Conservation (phyloP, 2,113 vertebrate genomes). For the Anhinga anhinga region DNA sequence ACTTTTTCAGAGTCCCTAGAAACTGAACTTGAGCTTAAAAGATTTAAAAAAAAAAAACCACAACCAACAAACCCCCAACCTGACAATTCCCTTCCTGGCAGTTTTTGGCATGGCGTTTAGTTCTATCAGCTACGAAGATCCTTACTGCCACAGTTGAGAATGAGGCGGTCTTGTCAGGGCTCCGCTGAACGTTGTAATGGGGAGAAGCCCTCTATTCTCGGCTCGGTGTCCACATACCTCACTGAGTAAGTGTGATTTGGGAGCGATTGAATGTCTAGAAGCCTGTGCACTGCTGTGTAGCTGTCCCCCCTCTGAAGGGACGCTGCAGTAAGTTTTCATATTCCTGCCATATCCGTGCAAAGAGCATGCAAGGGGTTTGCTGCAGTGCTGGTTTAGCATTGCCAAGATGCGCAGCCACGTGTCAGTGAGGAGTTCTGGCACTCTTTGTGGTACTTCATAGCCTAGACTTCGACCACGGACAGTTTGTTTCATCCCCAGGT, state of each 20-base stretch:
- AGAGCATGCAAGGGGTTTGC: background rate
- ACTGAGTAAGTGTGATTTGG: background rate
- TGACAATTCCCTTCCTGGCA: background rate
- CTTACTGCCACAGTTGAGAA: background rate
- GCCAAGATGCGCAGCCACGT: background rate
- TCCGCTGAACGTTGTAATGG: background rate
- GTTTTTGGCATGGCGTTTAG: background rate
- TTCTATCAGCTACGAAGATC: background rate
- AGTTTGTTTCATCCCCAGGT: background rate
- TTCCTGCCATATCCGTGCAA: background rate
- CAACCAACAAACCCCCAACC: no score
- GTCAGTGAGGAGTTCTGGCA: background rate
- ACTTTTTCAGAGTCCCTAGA: background rate
- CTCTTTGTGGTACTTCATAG: background rate
- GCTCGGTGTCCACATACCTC: background rate
- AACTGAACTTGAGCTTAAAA: constrained; percentile 33
- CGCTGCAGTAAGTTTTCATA: accelerated
- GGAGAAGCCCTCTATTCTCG: background rate
- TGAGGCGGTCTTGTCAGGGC: background rate
- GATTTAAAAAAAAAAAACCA: background rate
- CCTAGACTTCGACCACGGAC: background rate
- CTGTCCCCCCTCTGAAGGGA: background rate
- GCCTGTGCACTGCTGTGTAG: constrained; percentile 22
- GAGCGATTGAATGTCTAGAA: background rate
- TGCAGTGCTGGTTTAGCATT: background rate